phyloP scores from a whole-genome alignment of 1,140 invertebrate genomes.

The Ooceraea biroi region DNA sequence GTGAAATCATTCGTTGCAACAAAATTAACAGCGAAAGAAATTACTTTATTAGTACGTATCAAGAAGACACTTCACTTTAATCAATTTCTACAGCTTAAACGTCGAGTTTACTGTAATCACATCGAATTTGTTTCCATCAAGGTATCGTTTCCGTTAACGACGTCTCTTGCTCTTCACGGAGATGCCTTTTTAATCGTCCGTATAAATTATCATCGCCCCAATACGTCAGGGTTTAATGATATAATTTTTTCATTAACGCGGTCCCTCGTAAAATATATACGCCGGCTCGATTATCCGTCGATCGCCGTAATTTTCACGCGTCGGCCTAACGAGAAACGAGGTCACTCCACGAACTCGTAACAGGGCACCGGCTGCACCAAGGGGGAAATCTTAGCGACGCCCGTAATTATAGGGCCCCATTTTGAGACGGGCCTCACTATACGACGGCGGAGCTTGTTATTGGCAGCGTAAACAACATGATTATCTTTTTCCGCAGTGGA shows the following conservation, averaged over 20 bases:
- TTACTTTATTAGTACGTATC: constrained; percentile 7
- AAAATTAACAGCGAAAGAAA: background rate
- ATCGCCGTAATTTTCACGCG: constrained; percentile 58
- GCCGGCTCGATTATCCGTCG: constrained; percentile 35
- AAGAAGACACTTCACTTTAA: background rate
- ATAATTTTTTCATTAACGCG: constrained; percentile 57
- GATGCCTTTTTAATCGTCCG: constrained; percentile 1
- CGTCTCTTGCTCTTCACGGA: background rate
- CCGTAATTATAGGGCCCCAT: constrained; percentile 70
- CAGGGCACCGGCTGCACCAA: constrained; percentile 27
- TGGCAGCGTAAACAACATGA: constrained; percentile 71
- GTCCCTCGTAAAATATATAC: constrained; percentile 5
- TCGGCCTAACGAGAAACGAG: constrained; percentile 52
- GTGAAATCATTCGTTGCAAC: background rate
- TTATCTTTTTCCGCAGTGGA: constrained; percentile 58
- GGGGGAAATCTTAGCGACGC: constrained; percentile 58
- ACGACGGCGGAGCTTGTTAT: constrained; percentile 64
- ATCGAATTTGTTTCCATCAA: constrained; percentile 15
- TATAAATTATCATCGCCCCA: constrained; percentile 21
- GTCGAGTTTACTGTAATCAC: background rate
- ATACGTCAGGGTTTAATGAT: background rate
- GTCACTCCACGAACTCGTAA: constrained; percentile 53
- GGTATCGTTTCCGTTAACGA: background rate
- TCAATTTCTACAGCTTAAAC: background rate
- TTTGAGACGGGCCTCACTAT: constrained; percentile 30